Percentiles rank a stretch among this genome's conserved stretches.
These are phyloP conservation scores for Pollachius pollachius DNA, from an alignment of 2,113 vertebrate genomes.

Conservation along the genomic window DNA sequence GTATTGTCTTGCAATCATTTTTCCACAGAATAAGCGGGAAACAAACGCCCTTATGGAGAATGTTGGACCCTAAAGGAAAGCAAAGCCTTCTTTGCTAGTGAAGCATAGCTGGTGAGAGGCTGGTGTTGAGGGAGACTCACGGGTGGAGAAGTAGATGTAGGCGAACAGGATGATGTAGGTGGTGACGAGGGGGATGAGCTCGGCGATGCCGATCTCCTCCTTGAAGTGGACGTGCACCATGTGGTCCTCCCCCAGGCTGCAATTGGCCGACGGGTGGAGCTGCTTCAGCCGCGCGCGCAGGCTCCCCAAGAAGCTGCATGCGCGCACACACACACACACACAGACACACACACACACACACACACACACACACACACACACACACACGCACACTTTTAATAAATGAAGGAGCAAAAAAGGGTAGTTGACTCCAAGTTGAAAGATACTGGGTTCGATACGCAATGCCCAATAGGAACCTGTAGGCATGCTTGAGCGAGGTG, in stretches of 20 bases:
- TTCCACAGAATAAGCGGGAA: no score
- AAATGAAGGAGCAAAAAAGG: no score
- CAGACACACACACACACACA: conserved; percentile 1
- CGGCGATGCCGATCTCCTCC: conserved; percentile 93
- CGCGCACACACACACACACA: conserved; percentile 18
- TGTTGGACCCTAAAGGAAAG: no score
- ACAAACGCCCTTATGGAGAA: no score
- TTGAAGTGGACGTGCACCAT: conserved; percentile 96
- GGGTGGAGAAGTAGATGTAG: conserved; percentile 99
- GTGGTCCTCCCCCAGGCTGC: conserved; percentile 86
- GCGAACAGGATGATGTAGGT: conserved; percentile 98
- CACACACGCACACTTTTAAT: no score
- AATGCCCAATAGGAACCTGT: no score
- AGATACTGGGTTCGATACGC: no score
- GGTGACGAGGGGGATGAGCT: conserved; percentile 95
- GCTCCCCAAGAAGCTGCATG: conserved; percentile 85
- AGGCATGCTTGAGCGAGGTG: no score
- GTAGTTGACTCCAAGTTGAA: no score
- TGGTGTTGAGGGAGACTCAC: conserved; percentile 68
- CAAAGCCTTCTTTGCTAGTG: no score
- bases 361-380: not conserved
- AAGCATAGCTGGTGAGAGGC: no score
- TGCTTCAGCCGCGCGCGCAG: conserved; percentile 87
- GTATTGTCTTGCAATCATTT: no score
- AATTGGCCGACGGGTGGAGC: conserved; percentile 91